Evolutionary conservation across 2,888 invertebrate genomes (phyloP).

Genomic region (Uropetala carovei): DNA sequence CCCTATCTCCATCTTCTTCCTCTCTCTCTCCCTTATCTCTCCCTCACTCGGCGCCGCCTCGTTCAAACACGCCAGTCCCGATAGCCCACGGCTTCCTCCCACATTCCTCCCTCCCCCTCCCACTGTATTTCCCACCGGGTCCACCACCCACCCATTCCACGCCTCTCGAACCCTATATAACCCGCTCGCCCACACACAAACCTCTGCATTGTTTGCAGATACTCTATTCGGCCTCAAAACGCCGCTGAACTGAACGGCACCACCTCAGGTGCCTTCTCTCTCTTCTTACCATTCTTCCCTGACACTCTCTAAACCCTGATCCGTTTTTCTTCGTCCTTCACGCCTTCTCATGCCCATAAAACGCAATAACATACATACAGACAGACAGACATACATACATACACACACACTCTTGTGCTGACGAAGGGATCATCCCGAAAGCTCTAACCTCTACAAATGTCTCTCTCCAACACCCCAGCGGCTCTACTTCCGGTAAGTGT

Average conservation of each 20-base stretch:
- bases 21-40: neutral
- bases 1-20: neutral
- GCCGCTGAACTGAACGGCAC: neutral
- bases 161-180: neutral
- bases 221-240: neutral
- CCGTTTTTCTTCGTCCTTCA: neutral
- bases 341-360: too few species aligned
- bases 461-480: too few species aligned
- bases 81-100: neutral
- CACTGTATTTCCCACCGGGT: neutral
- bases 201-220: neutral
- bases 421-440: too few species aligned
- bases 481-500: too few species aligned
- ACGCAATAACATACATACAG: too few species aligned
- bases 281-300: neutral
- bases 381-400: too few species aligned
- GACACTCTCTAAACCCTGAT: neutral
- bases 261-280: neutral
- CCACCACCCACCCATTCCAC: neutral
- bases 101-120: neutral
- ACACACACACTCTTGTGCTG: too few species aligned
- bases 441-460: too few species aligned
- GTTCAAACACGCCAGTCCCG: slow-evolving; percentile 2
- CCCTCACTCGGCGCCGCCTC: neutral
- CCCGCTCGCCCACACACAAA: neutral